These are phyloP conservation scores for Bufo gargarizans DNA, from an alignment of 2,113 vertebrate genomes.

Conservation along the genomic window DNA sequence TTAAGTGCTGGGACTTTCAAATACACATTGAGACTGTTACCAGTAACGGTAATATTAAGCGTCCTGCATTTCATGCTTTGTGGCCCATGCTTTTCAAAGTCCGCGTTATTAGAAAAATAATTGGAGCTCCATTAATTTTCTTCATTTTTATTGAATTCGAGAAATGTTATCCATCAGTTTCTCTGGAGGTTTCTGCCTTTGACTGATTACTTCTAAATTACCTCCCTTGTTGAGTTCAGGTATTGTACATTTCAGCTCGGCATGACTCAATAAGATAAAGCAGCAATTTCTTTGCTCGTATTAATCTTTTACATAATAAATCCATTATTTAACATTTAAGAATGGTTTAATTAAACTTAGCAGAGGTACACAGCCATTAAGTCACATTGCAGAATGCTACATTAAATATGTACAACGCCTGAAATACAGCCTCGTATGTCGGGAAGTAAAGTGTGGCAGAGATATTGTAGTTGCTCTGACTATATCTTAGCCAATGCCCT, in stretches of 20 bases:
- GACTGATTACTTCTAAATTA: conserved; percentile 72
- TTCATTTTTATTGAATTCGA: conserved; percentile 38
- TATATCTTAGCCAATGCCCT: conserved; percentile 11
- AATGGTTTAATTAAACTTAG: conserved; percentile 41
- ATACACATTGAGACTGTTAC: neutral
- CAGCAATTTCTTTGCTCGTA: conserved; percentile 64
- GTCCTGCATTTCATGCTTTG: neutral
- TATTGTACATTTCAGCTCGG: conserved; percentile 70
- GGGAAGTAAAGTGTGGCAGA: neutral
- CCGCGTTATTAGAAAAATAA: neutral
- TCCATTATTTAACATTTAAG: conserved; percentile 64
- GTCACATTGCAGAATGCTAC: conserved; percentile 14
- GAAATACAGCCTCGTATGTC: conserved; percentile 2
- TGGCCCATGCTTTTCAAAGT: neutral
- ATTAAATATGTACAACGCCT: conserved; percentile 29
- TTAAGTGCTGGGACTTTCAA: neutral
- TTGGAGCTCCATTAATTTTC: conserved; percentile 49
- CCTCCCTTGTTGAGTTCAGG: conserved; percentile 63
- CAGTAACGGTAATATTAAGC: neutral
- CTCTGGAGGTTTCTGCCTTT: conserved; percentile 57
- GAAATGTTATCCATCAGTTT: conserved; percentile 37
- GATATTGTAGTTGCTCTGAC: neutral
- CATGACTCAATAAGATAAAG: conserved; percentile 61
- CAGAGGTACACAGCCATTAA: conserved; percentile 40
- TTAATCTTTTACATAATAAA: conserved; percentile 64